These are phyloP conservation scores for Tenrec ecaudatus DNA, from an alignment of 2,113 vertebrate species.

Conservation along the genomic window DNA sequence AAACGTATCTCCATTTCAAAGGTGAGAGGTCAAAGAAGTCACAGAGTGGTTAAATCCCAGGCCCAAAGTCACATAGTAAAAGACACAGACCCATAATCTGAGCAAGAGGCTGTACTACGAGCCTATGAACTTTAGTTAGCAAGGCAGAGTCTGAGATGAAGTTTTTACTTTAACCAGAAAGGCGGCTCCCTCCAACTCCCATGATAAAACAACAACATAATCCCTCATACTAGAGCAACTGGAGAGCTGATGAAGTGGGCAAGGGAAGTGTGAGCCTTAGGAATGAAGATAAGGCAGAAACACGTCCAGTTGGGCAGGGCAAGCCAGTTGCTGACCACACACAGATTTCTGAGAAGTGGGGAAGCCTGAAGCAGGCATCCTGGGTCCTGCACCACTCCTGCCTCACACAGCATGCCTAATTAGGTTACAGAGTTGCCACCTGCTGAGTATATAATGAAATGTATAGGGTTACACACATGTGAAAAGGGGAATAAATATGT, in stretches of 20 bases:
- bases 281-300: background rate
- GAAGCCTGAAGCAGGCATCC: background rate
- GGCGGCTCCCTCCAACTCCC: background rate
- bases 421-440: background rate
- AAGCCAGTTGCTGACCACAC: background rate
- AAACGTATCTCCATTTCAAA: background rate
- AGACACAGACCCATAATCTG: background rate
- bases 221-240: background rate
- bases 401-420: background rate
- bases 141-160: background rate
- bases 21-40: background rate
- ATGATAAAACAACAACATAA: background rate
- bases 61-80: background rate
- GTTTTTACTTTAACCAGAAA: background rate
- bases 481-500: conserved; percentile 18
- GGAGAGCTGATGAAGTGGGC: background rate
- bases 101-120: background rate
- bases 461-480: conserved; percentile 14
- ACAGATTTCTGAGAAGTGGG: background rate
- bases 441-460: background rate
- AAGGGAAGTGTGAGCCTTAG: background rate
- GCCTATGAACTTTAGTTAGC: background rate
- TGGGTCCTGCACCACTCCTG: background rate
- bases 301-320: background rate
- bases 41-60: background rate